phyloP scores from a whole-genome alignment of 2,888 invertebrate genomes.

The Bugula neritina region DNA sequence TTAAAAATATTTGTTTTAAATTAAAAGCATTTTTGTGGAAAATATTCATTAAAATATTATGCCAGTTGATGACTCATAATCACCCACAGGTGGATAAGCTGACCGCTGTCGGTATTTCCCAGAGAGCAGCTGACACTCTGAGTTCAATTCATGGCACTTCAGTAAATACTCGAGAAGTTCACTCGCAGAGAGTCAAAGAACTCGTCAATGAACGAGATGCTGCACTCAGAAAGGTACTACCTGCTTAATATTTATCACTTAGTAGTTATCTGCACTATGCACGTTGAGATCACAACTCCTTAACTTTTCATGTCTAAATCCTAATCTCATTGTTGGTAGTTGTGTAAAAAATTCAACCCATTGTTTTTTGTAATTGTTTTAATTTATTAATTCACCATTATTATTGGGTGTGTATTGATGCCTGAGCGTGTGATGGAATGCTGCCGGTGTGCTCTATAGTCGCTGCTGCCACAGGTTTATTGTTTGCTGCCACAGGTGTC shows the following conservation, averaged over 20 bases:
- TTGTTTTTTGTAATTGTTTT: neutral
- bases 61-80: too few species aligned
- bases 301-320: neutral
- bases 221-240: neutral
- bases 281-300: neutral
- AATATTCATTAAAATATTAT: too few species aligned
- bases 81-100: too few species aligned
- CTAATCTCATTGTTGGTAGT: neutral
- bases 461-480: too few species aligned
- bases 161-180: neutral
- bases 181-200: slow-evolving; percentile 1
- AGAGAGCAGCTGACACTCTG: neutral
- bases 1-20: too few species aligned
- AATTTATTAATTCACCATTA: neutral
- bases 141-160: neutral
- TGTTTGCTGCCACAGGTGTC: neutral
- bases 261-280: neutral
- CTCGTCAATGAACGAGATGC: neutral
- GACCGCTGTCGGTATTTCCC: neutral
- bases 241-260: neutral
- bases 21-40: too few species aligned
- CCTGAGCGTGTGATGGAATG: neutral
- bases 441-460: too few species aligned
- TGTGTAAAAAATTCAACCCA: too few species aligned
- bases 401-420: neutral